phyloP scores from a whole-genome alignment of 2,113 vertebrate species.

The Synchiropus splendidus region DNA sequence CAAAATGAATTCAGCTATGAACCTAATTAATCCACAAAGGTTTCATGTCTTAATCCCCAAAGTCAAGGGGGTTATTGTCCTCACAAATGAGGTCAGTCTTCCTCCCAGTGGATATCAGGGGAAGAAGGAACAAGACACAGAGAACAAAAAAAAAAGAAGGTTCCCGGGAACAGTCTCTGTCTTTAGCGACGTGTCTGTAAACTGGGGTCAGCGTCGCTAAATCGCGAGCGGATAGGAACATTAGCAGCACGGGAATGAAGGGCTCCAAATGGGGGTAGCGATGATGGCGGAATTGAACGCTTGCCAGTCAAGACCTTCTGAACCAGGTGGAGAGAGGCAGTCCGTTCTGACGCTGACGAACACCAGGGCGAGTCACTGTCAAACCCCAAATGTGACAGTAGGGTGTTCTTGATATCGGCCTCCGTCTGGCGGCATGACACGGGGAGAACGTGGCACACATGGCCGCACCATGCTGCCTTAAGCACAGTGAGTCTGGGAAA shows the following conservation, averaged over 20 bases:
- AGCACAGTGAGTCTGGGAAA: constrained; percentile 45
- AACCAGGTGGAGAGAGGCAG: constrained; percentile 53
- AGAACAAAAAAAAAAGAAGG: constrained; percentile 36
- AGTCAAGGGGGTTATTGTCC: constrained; percentile 80
- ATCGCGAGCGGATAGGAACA: constrained; percentile 13
- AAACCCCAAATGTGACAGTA: constrained; percentile 56
- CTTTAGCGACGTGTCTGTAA: constrained; percentile 8
- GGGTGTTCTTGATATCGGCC: constrained; percentile 58
- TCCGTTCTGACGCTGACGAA: constrained; percentile 56
- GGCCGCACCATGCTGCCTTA: constrained; percentile 52
- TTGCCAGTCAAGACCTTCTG: constrained; percentile 59
- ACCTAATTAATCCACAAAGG: constrained; percentile 81
- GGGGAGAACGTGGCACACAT: constrained; percentile 55
- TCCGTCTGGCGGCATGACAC: constrained; percentile 58
- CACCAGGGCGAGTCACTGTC: constrained; percentile 54
- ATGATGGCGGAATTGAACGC: constrained; percentile 29
- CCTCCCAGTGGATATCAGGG: constrained; percentile 71
- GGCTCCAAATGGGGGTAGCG: constrained; percentile 28
- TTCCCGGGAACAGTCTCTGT: constrained; percentile 23
- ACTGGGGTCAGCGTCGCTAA: no score
- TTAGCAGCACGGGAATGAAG: constrained; percentile 19
- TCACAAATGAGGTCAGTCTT: constrained; percentile 78
- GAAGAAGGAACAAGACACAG: constrained; percentile 54
- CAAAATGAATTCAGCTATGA: constrained; percentile 73
- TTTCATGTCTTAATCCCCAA: constrained; percentile 80